Evolutionary conservation across 2,888 invertebrate genomes (phyloP), one percentile per base, ranked within the genome.

Genomic region (Coecobrya sp.): DNA sequence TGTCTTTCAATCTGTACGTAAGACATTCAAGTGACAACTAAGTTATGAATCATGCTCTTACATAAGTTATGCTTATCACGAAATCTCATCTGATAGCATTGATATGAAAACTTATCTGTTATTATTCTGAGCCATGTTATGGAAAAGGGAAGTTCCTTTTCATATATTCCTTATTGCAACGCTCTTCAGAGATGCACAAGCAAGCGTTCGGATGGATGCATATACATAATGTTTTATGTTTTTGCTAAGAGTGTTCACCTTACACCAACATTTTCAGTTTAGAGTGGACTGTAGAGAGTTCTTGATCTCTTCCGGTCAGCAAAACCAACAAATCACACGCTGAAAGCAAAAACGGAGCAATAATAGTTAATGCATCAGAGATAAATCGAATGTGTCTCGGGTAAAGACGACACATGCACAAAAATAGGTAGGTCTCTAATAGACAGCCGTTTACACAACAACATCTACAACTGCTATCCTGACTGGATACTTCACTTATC

Each of bases 271-370:
- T 42, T 65, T 73, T 36, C 42, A 4, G 10, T 73, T 73, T 73
- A 42, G 16, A 36, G 42, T 73, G 42, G 73, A 42, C 42, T 36
- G 7, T 1, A n/a, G 42, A 42, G 42, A 42, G 42, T 45, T 65
- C 55, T 87, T 87, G 70, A 87, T 87, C 86, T 76, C 76, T 87
- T 87, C 70, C 86, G 86, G 86, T 87, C 86, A 87, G 55, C 42
- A 76, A 52, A 55, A 42, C 16, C 4, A 73, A 73, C 73, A 73
- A 73, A 73, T 86, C 86, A 86, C 86, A 86, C 52, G 81, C 19
- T 36, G 81, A 59, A 68, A 68, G 36, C 36, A 85, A 49, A 13
- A 45, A 16, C n/a, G 42, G 59, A 62, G 13, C 45, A 45, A 76
- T 36, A 42, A 27, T 19, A 42, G n/a, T n/a, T 73, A 86, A 86